A percentile compares a stretch with the other conserved stretches of the same genome.
phyloP scores from a whole-genome alignment of 92 coral and sea anemone species.

The Porites cylindrica region DNA sequence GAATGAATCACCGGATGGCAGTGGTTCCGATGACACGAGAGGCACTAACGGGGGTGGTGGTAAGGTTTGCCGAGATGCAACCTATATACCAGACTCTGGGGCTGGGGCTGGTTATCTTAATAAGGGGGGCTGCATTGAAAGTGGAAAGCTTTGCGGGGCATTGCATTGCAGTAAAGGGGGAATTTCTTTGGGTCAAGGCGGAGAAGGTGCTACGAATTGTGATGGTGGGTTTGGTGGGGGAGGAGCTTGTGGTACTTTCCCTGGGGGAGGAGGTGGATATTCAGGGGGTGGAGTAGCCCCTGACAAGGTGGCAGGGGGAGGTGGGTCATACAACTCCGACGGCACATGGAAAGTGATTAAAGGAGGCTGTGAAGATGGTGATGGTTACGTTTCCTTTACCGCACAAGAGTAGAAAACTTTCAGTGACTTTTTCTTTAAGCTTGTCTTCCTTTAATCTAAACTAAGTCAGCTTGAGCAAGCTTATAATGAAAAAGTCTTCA shows the following conservation, averaged over 20 bases:
- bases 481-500: too few species aligned
- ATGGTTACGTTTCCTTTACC: conserved; percentile 27
- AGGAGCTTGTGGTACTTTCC: conserved; percentile 44
- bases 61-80: conserved; percentile 16
- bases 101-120: conserved; percentile 63
- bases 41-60: conserved; percentile 67
- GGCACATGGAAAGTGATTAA: conserved; percentile 4
- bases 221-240: conserved; percentile 84
- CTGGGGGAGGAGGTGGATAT: conserved; percentile 84
- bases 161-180: conserved; percentile 42
- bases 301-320: conserved; percentile 41
- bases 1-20: conserved; percentile 19
- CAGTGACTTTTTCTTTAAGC: too few species aligned
- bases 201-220: not conserved
- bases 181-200: conserved; percentile 44
- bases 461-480: too few species aligned
- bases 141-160: not conserved
- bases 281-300: conserved; percentile 63
- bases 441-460: too few species aligned
- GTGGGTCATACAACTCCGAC: not conserved
- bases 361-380: conserved; percentile 40
- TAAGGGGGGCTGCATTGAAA: conserved; percentile 31
- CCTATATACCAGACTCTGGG: not conserved
- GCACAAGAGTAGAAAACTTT: not conserved
- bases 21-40: conserved; percentile 16